Evolutionary conservation across 1,140 invertebrate species (phyloP), one percentile per base, ranked within the genome.

Genomic region (Liolophura sinensis): DNA sequence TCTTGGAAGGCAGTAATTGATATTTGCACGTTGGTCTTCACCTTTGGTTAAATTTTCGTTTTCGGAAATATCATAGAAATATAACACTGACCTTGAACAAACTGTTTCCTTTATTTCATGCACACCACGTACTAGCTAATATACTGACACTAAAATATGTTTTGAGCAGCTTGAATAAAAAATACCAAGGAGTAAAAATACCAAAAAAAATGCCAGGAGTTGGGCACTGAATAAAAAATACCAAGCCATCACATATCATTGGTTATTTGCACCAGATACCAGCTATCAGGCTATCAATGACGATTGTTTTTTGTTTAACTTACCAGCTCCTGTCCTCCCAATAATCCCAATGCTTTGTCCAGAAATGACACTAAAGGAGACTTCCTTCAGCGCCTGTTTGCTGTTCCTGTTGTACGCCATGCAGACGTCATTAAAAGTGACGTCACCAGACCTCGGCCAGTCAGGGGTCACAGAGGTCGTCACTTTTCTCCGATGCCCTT

Each of bases 281-380:
- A 70, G 9, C 69, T 60, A 64, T 71, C 67, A 22, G 70, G 64
- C 16, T 60, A 56, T 49, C 71, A 49, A 47, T 72, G 73, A 40
- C 49, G 59, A 70, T 73, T 71, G 24, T 69, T 59, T 9, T 68
- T 70, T 48, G 67, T 60, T 25, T 63, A 15, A 62, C 51, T 24
- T 70, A 76, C 80, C 78, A 52, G 81, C 76, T 15, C 86, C 85
- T 27, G 86, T 85, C 67, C 84, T 66, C 3, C 85, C 85, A 56
- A 87, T 81, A 64, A 88, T 84, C 6, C 73, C 76, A 51, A 93
- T 70, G 67, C 75, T 90, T 77, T 91, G 88, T 62, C 82, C 78
- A 11, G 87, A 75, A 11, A 83, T 73, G 61, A 89, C 84, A 24
- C 76, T 77, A 70, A 88, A 88, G 5, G 82, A 85, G 22, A 89